phyloP scores from a whole-genome alignment of 1,140 invertebrate genomes.

The Procambarus clarkii region DNA sequence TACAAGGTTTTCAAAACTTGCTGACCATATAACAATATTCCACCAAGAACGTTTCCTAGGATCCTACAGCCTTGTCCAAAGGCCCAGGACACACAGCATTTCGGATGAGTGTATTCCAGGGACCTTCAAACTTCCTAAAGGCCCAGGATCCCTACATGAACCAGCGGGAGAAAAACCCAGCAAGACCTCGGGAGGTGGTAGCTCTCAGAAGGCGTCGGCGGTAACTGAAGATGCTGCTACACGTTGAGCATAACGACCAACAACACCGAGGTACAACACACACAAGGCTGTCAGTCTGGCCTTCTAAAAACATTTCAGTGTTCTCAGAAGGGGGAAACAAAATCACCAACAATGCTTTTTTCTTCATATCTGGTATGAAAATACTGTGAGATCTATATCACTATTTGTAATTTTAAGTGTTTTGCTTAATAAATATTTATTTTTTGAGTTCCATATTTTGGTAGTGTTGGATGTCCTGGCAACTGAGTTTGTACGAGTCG shows the following conservation, averaged over 20 bases:
- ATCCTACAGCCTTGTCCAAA: not conserved
- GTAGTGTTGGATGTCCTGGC: slow-evolving; percentile 18
- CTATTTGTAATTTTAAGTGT: slow-evolving; percentile 12
- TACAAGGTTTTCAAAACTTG: not conserved
- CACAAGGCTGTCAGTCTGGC: slow-evolving; percentile 12
- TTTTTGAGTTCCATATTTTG: slow-evolving; percentile 14
- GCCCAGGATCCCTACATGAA: not conserved
- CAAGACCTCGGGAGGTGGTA: not conserved
- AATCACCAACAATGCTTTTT: slow-evolving; percentile 9
- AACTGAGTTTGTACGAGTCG: slow-evolving; percentile 20
- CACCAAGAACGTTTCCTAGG: too few relatives aligned
- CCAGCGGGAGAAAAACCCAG: not conserved
- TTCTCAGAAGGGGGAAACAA: not conserved
- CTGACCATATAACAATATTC: too few relatives aligned
- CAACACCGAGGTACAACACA: slow-evolving; percentile 8
- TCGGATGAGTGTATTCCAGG: not conserved
- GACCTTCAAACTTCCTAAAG: not conserved
- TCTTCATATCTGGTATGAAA: slow-evolving; percentile 37
- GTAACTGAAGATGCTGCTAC: not conserved
- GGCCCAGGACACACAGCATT: not conserved
- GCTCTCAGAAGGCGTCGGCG: slow-evolving; percentile 4
- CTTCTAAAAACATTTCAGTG: slow-evolving; percentile 11
- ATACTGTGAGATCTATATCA: slow-evolving; percentile 25
- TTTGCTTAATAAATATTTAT: slow-evolving; percentile 22
- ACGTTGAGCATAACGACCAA: slow-evolving; percentile 7